phyloP scores from a whole-genome alignment of 2,113 vertebrate species.

The Hemichromis elongatus region DNA sequence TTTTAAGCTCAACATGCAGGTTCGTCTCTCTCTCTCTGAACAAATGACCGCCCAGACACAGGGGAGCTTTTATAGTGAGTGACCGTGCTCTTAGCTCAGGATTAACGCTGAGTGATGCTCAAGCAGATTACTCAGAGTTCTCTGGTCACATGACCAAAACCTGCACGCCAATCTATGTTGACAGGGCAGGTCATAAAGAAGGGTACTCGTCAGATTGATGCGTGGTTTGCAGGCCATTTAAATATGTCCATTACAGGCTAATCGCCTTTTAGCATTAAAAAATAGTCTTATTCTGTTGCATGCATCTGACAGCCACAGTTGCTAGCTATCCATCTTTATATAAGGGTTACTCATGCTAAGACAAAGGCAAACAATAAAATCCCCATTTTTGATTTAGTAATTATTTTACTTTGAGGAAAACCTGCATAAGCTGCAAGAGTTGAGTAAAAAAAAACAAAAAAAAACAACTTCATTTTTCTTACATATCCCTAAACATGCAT shows the following conservation, averaged over 20 bases:
- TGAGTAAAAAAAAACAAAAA: neutral
- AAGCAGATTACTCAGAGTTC: slow-evolving; percentile 40
- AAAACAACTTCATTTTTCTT: neutral
- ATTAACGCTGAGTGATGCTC: slow-evolving; percentile 53
- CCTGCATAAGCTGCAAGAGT: neutral
- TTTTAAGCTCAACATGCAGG: neutral
- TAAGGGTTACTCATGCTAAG: neutral
- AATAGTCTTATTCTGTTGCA: neutral
- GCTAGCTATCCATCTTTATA: neutral
- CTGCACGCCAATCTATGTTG: neutral
- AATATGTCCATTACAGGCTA: neutral
- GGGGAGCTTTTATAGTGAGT: slow-evolving; percentile 1
- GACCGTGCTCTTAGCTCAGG: slow-evolving; percentile 7
- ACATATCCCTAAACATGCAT: neutral
- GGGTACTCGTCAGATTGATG: neutral
- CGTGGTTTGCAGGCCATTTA: neutral
- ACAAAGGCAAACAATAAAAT: neutral
- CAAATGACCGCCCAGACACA: neutral
- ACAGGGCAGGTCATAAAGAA: neutral
- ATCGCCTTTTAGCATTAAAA: neutral
- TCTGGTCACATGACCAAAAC: slow-evolving; percentile 35
- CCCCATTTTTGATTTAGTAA: neutral
- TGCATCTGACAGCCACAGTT: neutral
- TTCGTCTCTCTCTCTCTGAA: neutral
- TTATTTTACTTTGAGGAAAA: neutral